Evolutionary conservation across 2,797 vertebrate species (phyloP).

Genomic region (Benthosema pterotum): DNA sequence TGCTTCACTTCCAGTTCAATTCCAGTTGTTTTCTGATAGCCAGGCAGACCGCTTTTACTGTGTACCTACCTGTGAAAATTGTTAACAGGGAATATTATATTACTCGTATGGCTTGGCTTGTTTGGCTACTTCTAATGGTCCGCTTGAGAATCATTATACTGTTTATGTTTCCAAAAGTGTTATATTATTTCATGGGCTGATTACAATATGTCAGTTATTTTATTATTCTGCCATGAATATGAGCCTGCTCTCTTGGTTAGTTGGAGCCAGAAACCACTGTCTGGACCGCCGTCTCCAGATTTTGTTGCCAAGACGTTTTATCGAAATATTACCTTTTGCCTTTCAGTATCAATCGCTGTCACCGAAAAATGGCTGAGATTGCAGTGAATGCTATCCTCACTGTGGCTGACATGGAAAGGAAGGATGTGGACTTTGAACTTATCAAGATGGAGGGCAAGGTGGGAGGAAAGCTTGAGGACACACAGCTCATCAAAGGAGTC

Average conservation of each 20-base stretch:
- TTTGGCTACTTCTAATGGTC: background rate
- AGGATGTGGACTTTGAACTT: conserved; percentile 98
- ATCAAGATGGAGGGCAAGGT: conserved; percentile 99
- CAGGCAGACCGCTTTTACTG: background rate
- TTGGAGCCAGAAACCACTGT: too few relatives aligned
- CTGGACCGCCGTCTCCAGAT: too few relatives aligned
- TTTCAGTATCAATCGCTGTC: conserved; percentile 94
- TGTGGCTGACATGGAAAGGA: conserved; percentile 95
- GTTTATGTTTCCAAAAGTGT: too few relatives aligned
- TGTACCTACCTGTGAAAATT: too few relatives aligned
- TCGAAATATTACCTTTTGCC: conserved; percentile 5
- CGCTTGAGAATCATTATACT: too few relatives aligned
- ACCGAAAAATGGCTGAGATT: conserved; percentile 98
- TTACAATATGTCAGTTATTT: too few relatives aligned
- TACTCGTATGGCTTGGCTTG: too few relatives aligned
- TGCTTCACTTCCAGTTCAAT: background rate
- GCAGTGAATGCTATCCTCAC: conserved; percentile 96
- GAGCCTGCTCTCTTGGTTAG: too few relatives aligned
- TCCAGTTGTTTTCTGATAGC: background rate
- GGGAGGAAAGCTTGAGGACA: conserved; percentile 96
- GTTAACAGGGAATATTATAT: too few relatives aligned
- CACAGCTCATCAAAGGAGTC: conserved; percentile 94
- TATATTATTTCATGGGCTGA: too few relatives aligned
- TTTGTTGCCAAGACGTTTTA: too few relatives aligned
- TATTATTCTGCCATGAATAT: too few relatives aligned